phyloP scores from a whole-genome alignment of 2,797 vertebrate species.

The Parotocinclus haroldoi region DNA sequence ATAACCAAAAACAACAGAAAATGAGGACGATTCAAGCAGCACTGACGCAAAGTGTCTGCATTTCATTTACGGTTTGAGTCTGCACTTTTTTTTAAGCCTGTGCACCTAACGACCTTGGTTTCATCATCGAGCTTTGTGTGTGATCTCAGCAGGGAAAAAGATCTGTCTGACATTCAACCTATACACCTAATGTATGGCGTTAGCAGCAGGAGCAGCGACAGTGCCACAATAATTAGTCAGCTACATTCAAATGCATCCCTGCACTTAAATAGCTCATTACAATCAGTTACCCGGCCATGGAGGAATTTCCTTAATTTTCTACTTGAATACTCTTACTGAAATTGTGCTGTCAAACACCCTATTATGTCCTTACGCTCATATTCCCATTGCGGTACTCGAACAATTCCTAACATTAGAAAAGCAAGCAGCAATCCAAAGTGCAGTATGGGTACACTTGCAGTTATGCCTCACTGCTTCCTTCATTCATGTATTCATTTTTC shows the following conservation, averaged over 20 bases:
- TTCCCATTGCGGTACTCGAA: too few relatives aligned
- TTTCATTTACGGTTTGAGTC: not conserved
- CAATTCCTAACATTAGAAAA: too few relatives aligned
- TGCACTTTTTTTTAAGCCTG: constrained; percentile 4
- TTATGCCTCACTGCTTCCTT: too few relatives aligned
- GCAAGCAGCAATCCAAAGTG: too few relatives aligned
- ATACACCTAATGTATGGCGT: not conserved
- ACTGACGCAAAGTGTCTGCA: not conserved
- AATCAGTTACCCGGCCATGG: not conserved
- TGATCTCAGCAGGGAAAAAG: not conserved
- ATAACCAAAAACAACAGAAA: constrained; percentile 27
- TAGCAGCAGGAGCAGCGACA: not conserved
- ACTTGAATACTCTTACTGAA: not conserved
- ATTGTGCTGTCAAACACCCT: not conserved
- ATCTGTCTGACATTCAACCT: constrained; percentile 14
- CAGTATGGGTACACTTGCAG: too few relatives aligned
- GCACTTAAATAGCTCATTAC: constrained; percentile 7
- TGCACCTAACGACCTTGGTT: constrained; percentile 8
- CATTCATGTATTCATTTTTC: too few relatives aligned
- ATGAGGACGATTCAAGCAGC: not conserved
- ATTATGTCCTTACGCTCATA: too few relatives aligned
- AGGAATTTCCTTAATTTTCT: not conserved
- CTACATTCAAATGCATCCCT: not conserved
- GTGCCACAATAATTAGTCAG: constrained; percentile 9
- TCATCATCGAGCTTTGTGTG: not conserved